Conservation (phyloP, 2,113 vertebrate species). For the Rhadina sibilatrix region DNA sequence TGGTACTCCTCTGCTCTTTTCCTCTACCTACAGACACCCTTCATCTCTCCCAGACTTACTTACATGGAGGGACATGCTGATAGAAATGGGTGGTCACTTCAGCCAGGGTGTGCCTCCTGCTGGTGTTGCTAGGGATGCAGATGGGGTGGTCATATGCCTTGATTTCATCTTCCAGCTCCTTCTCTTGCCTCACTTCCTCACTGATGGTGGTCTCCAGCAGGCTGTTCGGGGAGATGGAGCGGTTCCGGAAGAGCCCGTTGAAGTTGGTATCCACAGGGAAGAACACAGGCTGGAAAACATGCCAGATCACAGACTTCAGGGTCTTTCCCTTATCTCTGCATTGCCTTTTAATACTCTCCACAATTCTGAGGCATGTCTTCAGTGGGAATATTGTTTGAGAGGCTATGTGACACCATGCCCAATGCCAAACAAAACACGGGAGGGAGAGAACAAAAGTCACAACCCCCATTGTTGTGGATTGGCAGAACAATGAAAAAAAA, state of each 20-base stretch:
- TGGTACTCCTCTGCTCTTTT: background rate
- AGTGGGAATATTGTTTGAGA: background rate
- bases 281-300: conserved; percentile 80
- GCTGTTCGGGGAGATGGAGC: conserved; percentile 87
- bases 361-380: background rate
- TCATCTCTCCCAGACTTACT: conserved; percentile 74
- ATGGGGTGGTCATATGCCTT: conserved; percentile 70
- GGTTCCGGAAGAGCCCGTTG: conserved; percentile 80
- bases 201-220: conserved; percentile 88
- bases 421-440: background rate
- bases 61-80: conserved; percentile 86
- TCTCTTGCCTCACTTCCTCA: conserved; percentile 85
- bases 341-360: background rate
- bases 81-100: conserved; percentile 89
- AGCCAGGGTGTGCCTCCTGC: conserved; percentile 90
- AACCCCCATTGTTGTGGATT: background rate
- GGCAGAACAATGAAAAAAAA: background rate
- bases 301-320: conserved; percentile 15
- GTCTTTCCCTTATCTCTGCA: background rate
- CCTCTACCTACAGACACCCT: background rate
- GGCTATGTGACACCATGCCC: background rate
- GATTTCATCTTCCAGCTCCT: conserved; percentile 82
- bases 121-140: conserved; percentile 75
- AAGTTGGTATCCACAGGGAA: conserved; percentile 84
- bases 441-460: background rate